Percentiles rank a stretch among this genome's conserved stretches.
phyloP scores from a whole-genome alignment of 2,113 vertebrate genomes.

The Tragelaphus imberbis region DNA sequence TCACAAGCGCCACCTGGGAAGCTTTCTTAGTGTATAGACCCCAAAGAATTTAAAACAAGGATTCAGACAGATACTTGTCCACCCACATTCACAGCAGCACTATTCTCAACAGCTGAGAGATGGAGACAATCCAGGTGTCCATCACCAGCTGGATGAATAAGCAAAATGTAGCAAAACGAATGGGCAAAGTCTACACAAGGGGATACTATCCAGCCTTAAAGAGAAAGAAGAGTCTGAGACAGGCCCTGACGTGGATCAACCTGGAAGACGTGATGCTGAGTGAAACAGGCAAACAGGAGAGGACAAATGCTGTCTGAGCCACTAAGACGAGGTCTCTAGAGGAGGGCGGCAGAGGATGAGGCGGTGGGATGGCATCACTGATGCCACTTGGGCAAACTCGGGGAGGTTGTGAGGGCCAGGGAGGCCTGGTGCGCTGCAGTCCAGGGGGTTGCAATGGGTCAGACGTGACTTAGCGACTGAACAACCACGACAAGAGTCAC shows the following conservation, averaged over 20 bases:
- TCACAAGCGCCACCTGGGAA: background rate
- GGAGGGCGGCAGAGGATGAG: background rate
- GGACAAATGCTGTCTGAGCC: background rate
- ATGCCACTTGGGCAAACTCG: too few relatives aligned
- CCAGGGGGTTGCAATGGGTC: background rate
- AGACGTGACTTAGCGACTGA: background rate
- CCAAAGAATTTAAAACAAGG: background rate
- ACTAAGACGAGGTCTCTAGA: too few relatives aligned
- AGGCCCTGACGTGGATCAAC: background rate
- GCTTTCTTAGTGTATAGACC: background rate
- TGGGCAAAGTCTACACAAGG: background rate
- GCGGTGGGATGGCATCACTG: too few relatives aligned
- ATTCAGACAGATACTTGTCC: background rate
- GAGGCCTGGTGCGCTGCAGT: background rate
- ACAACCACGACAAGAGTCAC: background rate
- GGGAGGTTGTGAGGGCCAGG: too few relatives aligned
- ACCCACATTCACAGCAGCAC: background rate
- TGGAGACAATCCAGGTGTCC: background rate
- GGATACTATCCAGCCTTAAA: background rate
- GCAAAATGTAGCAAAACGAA: too few relatives aligned
- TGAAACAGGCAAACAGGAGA: background rate
- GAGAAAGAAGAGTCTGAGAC: background rate
- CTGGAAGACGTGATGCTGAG: background rate
- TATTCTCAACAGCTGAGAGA: background rate
- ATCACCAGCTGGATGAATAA: background rate